Base-by-base conservation (phyloP, 1,140 invertebrate species). In the Ylistrum balloti region DNA sequence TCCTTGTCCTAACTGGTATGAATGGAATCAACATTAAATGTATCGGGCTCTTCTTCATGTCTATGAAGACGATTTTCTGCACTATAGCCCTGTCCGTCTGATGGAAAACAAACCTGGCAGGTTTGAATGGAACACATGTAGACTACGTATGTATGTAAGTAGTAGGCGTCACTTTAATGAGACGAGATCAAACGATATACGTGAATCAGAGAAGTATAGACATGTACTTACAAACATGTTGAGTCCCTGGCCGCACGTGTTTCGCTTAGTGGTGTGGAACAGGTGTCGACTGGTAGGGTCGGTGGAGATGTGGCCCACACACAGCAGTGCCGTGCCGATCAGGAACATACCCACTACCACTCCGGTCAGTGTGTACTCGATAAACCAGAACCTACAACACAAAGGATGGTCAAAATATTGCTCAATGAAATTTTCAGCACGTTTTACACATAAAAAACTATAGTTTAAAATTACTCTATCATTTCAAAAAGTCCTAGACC, bases 241-340 rank as follows among this genome's bases (percentile, higher is more conserved):
- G 38, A 95, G 90, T 88, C 94, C 94, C 74, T 94, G 90, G 13
- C 92, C 95, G 90, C 94, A 95, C 13, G 92, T 88, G 88, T 95
- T 95, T 90, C 94, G 95, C 48, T 91, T 93, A 34, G 92, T 92
- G 33, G 94, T 94, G 89, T 94, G 95, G 92, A 95, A 95, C 22
- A 94, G 89, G 85, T 95, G 93, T 20, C 95, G 93, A 88, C 94
- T 94, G 85, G 94, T 95, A 28, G 94, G 94, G 22, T 95, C 95
- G 9, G 94, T 93, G 11, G 94, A 95, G 45, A 94, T 89, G 86
- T 95, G 94, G n/a, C 92, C 92, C 86, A 93, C 86, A 74, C 93
- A 86, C 22, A 95, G 91, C 15, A 95, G 91, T 17, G 94, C 86
- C 2, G 94, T 94, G 32, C 94, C 94, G 33, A 95, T 88, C 17